Conservation (phyloP, 2,888 invertebrate species). For the Limnephilus lunatus region DNA sequence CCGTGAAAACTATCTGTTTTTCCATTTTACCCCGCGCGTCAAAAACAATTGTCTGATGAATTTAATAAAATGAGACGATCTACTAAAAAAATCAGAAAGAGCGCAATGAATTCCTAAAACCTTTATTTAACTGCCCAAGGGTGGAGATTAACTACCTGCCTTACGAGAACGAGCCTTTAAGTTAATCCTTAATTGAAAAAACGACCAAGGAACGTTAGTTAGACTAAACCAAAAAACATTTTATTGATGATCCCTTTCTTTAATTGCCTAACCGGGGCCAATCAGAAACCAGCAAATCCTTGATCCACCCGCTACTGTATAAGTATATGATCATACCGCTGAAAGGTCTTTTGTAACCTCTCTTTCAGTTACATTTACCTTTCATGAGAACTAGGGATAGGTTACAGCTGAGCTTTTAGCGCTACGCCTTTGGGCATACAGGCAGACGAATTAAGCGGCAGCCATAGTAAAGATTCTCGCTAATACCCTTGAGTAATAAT, state of each 20-base stretch:
- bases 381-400: not conserved
- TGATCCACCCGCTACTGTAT: not conserved
- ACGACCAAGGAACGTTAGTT: not conserved
- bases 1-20: no score
- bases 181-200: slow-evolving; percentile 2
- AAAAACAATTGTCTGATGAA: not conserved
- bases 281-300: not conserved
- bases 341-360: not conserved
- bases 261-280: not conserved
- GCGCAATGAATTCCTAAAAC: not conserved
- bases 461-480: not conserved
- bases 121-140: not conserved
- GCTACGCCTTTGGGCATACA: not conserved
- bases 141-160: not conserved
- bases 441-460: not conserved
- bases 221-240: not conserved
- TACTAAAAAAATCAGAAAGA: not conserved
- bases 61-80: not conserved
- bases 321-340: not conserved
- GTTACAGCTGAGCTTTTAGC: not conserved
- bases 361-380: not conserved
- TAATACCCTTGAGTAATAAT: slow-evolving; percentile 20
- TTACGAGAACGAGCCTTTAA: not conserved
- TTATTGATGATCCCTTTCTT: not conserved
- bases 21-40: no score